phyloP scores from a whole-genome alignment of 2,113 vertebrate species.

The Stegastes partitus region DNA sequence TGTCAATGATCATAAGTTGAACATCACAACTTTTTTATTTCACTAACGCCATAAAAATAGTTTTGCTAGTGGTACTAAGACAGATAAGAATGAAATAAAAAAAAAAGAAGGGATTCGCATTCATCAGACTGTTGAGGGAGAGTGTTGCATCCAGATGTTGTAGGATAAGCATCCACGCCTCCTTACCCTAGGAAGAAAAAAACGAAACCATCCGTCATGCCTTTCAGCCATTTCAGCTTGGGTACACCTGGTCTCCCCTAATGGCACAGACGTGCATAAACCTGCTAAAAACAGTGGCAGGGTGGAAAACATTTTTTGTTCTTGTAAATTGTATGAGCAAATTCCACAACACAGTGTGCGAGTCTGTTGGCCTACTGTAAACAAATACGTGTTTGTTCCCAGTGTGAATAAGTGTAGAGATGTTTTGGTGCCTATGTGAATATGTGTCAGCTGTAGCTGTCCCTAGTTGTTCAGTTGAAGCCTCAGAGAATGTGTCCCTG shows the following conservation, averaged over 20 bases:
- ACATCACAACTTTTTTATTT: too few species aligned
- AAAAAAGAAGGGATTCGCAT: neutral
- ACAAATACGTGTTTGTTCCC: slow-evolving; percentile 31
- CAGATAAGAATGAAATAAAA: too few species aligned
- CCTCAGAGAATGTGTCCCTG: slow-evolving; percentile 23
- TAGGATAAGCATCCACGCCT: neutral
- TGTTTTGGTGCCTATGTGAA: slow-evolving; percentile 43
- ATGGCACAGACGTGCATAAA: slow-evolving; percentile 27
- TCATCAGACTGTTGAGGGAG: neutral
- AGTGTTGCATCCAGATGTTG: neutral
- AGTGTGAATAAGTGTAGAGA: slow-evolving; percentile 16
- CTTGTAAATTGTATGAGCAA: neutral
- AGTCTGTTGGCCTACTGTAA: slow-evolving; percentile 3
- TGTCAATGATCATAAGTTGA: too few species aligned
- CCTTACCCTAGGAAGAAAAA: neutral
- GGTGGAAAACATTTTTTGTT: neutral
- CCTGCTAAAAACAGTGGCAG: slow-evolving; percentile 30
- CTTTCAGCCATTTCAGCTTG: slow-evolving; percentile 23
- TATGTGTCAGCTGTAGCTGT: slow-evolving; percentile 44
- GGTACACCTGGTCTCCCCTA: slow-evolving; percentile 38
- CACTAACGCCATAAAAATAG: too few species aligned
- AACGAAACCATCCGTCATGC: slow-evolving; percentile 5
- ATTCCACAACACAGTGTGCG: neutral
- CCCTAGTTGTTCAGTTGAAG: slow-evolving; percentile 48
- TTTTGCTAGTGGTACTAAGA: neutral